phyloP scores from a whole-genome alignment of 2,113 vertebrate genomes.

The Spea bombifrons region DNA sequence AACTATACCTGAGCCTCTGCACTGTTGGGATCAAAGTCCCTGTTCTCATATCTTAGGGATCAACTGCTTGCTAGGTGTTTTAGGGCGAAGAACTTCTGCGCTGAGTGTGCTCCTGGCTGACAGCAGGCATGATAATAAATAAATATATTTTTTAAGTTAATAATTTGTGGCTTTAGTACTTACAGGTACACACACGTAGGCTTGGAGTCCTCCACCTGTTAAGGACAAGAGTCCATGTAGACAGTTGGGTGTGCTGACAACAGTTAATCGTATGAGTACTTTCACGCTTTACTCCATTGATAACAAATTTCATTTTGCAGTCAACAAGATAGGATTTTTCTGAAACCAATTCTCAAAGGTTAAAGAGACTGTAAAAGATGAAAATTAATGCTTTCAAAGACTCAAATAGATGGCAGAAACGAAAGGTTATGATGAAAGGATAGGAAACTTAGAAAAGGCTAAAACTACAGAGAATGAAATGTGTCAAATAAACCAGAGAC shows the following conservation, averaged over 20 bases:
- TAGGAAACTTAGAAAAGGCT: conserved; percentile 46
- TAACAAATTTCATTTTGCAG: conserved; percentile 36
- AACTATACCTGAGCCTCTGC: no score
- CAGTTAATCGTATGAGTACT: conserved; percentile 4
- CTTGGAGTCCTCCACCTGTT: no score
- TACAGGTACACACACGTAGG: background rate
- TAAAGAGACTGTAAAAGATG: conserved; percentile 44
- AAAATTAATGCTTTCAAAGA: conserved; percentile 46
- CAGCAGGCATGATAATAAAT: no score
- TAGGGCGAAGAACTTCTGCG: no score
- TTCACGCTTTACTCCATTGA: conserved; percentile 9
- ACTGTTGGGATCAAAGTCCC: no score
- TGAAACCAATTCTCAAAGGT: conserved; percentile 44
- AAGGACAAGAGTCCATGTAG: no score
- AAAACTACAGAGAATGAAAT: conserved; percentile 44
- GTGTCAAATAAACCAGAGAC: conserved; percentile 40
- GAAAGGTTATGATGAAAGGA: conserved; percentile 49
- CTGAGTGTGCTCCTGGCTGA: no score
- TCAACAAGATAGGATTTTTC: conserved; percentile 31
- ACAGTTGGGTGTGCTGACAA: background rate
- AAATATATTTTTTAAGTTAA: no score
- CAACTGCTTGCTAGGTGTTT: no score
- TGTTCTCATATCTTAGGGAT: no score
- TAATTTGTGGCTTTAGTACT: no score
- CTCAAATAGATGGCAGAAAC: conserved; percentile 43